These are phyloP conservation scores for Lacerta bilineata DNA, from an alignment of 2,797 vertebrate species.

Conservation along the genomic window DNA sequence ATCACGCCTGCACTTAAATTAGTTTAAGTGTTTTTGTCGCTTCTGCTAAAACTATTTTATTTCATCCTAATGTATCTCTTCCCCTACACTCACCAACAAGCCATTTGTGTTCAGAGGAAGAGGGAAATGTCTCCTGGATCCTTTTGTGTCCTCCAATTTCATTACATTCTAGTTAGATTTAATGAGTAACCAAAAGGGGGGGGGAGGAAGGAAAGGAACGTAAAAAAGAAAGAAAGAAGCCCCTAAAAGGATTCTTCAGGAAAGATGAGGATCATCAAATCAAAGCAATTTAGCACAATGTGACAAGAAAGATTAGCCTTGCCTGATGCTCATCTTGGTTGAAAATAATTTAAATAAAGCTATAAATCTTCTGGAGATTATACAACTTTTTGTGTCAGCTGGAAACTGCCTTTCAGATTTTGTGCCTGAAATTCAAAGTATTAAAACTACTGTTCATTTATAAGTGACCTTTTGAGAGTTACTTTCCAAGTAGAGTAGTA, in stretches of 20 bases:
- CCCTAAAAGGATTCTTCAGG: slow-evolving; percentile 51
- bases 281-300: slow-evolving; percentile 77
- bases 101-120: neutral
- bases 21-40: neutral
- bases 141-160: slow-evolving; percentile 60
- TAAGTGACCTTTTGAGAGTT: slow-evolving; percentile 44
- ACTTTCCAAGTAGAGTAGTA: slow-evolving; percentile 7
- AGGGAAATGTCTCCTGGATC: slow-evolving; percentile 43
- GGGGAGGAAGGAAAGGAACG: too few relatives aligned
- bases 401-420: slow-evolving; percentile 60
- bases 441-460: slow-evolving; percentile 31
- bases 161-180: slow-evolving; percentile 63
- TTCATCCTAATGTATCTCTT: slow-evolving; percentile 1
- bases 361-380: slow-evolving; percentile 78
- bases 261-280: slow-evolving; percentile 77
- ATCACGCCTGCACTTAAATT: neutral
- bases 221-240: neutral
- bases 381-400: slow-evolving; percentile 72
- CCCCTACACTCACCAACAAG: neutral
- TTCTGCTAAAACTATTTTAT: slow-evolving; percentile 15
- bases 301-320: slow-evolving; percentile 79
- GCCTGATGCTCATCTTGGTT: slow-evolving; percentile 76
- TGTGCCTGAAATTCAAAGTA: slow-evolving; percentile 58
- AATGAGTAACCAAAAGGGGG: slow-evolving; percentile 58
- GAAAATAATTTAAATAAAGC: slow-evolving; percentile 80